phyloP scores from a whole-genome alignment of 2,113 vertebrate species.

The Tragelaphus imberbis region DNA sequence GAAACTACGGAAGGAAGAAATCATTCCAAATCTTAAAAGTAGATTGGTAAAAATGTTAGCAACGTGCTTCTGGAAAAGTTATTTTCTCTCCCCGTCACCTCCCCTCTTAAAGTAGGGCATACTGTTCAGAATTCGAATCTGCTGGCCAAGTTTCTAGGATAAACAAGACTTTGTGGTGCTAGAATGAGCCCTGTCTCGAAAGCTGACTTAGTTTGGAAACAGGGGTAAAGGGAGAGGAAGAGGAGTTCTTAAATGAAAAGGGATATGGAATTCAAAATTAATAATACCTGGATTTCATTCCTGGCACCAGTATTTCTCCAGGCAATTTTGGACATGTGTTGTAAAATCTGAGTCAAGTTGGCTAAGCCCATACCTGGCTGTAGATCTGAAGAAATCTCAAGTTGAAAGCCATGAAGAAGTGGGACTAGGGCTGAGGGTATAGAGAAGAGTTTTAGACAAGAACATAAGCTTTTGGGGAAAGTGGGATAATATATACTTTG shows the following conservation, averaged over 20 bases:
- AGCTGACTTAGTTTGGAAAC: slow-evolving; percentile 19
- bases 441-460: neutral
- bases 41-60: neutral
- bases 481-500: neutral
- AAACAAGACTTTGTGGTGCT: slow-evolving; percentile 19
- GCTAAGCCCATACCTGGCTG: neutral
- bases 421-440: neutral
- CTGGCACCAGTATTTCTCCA: neutral
- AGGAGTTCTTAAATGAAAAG: neutral
- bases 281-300: neutral
- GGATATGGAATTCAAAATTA: neutral
- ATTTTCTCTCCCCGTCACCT: neutral
- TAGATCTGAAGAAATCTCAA: neutral
- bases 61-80: slow-evolving; percentile 45
- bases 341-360: neutral
- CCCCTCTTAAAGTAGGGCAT: neutral
- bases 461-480: neutral
- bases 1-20: slow-evolving; percentile 11
- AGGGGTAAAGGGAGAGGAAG: neutral
- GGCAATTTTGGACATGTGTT: neutral
- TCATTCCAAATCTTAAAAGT: slow-evolving; percentile 18
- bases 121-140: neutral
- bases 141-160: neutral
- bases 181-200: neutral
- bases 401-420: neutral